phyloP scores from a whole-genome alignment of 23 tunicate genomes.

The Botrylloides violaceus region DNA sequence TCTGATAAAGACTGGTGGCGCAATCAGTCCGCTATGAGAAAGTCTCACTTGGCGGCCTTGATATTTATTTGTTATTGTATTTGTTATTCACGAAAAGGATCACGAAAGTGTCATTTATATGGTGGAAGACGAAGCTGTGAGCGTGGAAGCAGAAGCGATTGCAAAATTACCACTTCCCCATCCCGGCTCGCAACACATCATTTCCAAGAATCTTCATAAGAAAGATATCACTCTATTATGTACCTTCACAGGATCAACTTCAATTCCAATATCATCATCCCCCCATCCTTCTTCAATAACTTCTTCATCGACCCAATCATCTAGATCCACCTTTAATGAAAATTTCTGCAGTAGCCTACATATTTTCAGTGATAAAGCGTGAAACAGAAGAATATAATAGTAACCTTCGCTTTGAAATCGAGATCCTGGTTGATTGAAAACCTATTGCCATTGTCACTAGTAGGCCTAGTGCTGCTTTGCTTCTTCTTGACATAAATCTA shows the following conservation, averaged over 20 bases:
- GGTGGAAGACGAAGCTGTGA: too few relatives aligned
- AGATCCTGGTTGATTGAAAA: conserved; percentile 13
- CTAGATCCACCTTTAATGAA: conserved; percentile 2
- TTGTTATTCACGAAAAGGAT: too few relatives aligned
- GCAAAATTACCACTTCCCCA: too few relatives aligned
- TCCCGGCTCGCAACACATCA: too few relatives aligned
- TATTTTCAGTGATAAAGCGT: background rate
- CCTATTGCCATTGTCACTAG: background rate
- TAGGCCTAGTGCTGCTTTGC: background rate
- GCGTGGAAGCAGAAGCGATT: too few relatives aligned
- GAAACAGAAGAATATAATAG: background rate
- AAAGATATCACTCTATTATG: too few relatives aligned
- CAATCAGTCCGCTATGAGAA: too few relatives aligned
- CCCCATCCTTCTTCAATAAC: conserved; percentile 7
- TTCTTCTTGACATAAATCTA: conserved; percentile 7
- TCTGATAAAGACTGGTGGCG: too few relatives aligned
- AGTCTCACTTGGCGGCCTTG: too few relatives aligned
- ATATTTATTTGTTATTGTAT: too few relatives aligned
- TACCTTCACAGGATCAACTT: conserved; percentile 14
- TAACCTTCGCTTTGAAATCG: conserved; percentile 6
- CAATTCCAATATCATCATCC: conserved; percentile 3
- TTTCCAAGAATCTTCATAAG: too few relatives aligned
- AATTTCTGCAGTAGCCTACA: background rate
- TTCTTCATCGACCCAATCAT: conserved; percentile 19
- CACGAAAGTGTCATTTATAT: too few relatives aligned